phyloP scores from a whole-genome alignment of 2,888 invertebrate species.

The Dascillus cervinus region DNA sequence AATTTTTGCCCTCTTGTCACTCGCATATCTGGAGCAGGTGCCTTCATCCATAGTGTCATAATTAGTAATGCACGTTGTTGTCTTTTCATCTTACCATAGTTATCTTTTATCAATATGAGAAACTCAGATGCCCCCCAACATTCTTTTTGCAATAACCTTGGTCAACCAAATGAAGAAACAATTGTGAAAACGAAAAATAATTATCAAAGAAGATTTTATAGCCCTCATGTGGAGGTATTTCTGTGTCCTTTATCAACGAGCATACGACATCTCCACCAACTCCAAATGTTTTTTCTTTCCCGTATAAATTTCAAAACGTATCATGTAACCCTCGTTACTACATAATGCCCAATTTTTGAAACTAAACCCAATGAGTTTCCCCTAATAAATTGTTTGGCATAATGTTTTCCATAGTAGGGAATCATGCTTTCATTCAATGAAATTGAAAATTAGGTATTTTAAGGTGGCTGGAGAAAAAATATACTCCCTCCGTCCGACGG shows the following conservation, averaged over 20 bases:
- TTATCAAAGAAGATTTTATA: conserved; percentile 14
- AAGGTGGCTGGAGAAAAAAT: no score
- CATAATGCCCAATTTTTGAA: no score
- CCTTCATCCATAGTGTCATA: no score
- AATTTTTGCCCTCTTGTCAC: no score
- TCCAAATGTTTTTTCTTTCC: conserved; percentile 19
- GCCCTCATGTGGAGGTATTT: conserved; percentile 9
- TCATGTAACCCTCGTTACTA: conserved; percentile 5
- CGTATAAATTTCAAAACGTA: conserved; percentile 18
- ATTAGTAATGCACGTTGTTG: no score
- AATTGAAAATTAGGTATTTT: no score
- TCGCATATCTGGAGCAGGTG: no score
- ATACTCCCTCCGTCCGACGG: no score
- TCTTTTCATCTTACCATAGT: no score
- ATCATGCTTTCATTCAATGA: conserved; percentile 6
- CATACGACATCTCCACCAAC: conserved; percentile 19
- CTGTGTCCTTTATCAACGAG: conserved; percentile 8
- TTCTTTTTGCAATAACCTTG: conserved; percentile 6
- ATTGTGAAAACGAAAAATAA: conserved; percentile 6
- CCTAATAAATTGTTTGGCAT: conserved; percentile 20
- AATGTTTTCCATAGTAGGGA: conserved; percentile 10
- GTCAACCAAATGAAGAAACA: conserved; percentile 2
- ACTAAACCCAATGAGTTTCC: no score
- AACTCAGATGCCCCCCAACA: no score
- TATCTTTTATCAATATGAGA: no score